A percentile compares a stretch with the other conserved stretches of the same genome.
Conservation (phyloP, 2,888 invertebrate genomes). For the Crioceris asparagi region DNA sequence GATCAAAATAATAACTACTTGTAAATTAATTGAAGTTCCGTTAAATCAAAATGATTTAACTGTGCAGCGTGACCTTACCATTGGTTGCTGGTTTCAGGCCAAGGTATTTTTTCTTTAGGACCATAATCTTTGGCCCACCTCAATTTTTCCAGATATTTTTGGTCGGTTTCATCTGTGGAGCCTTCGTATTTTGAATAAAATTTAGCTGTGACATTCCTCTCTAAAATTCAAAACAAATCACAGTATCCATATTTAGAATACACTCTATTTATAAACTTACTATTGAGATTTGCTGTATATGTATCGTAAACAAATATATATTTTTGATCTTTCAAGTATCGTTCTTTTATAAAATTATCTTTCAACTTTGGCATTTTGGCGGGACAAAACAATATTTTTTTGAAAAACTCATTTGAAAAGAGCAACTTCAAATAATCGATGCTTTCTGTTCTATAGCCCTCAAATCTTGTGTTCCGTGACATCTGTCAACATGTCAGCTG, state of each 20-base stretch:
- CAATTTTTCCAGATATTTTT: constrained; percentile 24
- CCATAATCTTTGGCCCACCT: constrained; percentile 23
- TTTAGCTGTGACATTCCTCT: constrained; percentile 28
- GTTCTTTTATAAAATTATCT: constrained; percentile 25
- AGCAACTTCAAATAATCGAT: too few species aligned
- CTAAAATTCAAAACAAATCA: constrained; percentile 14
- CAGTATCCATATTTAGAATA: not conserved
- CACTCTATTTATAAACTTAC: constrained; percentile 17
- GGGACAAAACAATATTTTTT: too few species aligned
- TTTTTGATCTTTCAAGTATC: constrained; percentile 25
- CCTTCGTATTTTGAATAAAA: constrained; percentile 33
- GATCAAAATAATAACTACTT: too few species aligned
- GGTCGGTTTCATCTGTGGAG: constrained; percentile 22
- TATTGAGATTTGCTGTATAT: constrained; percentile 26
- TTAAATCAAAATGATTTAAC: too few species aligned
- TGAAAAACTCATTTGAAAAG: too few species aligned
- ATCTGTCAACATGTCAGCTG: too few species aligned
- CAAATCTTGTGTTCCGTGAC: too few species aligned
- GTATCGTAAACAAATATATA: constrained; percentile 26
- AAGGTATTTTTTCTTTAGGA: constrained; percentile 27
- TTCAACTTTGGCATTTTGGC: not conserved
- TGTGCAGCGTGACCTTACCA: too few species aligned
- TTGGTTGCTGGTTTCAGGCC: constrained; percentile 32
- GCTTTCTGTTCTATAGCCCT: too few species aligned
- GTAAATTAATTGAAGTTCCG: too few species aligned